Evolutionary conservation across 2,797 vertebrate species (phyloP).

Genomic region (Hyperoplus lanceolatus): DNA sequence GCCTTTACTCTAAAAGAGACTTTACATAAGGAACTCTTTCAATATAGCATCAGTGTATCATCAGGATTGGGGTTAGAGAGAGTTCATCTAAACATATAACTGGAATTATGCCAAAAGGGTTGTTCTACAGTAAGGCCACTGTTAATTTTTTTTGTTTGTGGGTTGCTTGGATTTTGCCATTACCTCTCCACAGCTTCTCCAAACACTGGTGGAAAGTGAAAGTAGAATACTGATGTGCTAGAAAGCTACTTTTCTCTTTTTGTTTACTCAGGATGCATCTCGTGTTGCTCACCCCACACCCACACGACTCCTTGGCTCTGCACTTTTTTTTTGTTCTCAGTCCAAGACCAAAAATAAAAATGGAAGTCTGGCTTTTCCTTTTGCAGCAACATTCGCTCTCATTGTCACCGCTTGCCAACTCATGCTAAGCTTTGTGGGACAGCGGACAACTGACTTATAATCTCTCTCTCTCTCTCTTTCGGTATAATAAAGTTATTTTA

Average conservation of each 20-base stretch:
- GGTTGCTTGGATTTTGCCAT: not conserved
- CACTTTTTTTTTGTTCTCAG: conserved; percentile 63
- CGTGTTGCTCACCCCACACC: conserved; percentile 24
- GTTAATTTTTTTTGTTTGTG: not conserved
- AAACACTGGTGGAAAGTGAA: conserved; percentile 43
- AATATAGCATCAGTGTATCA: not conserved
- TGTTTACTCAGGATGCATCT: conserved; percentile 31
- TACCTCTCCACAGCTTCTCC: conserved; percentile 8
- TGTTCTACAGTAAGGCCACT: not conserved
- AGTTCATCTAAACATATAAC: not conserved
- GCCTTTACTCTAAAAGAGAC: conserved; percentile 25
- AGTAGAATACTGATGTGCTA: conserved; percentile 36
- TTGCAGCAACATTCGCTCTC: conserved; percentile 69
- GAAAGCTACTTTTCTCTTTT: conserved; percentile 4
- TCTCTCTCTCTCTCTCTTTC: not conserved
- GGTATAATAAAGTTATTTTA: no score
- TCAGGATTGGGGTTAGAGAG: not conserved
- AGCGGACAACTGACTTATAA: conserved; percentile 40
- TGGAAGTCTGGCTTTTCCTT: conserved; percentile 73
- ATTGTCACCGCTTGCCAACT: conserved; percentile 67
- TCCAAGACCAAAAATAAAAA: conserved; percentile 77
- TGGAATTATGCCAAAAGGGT: not conserved
- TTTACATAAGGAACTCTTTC: conserved; percentile 31
- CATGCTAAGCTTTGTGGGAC: conserved; percentile 48
- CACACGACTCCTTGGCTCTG: conserved; percentile 57